Percentiles rank a stretch among this genome's conserved stretches.
These are phyloP conservation scores for Riparia riparia DNA, from an alignment of 2,113 vertebrate species.

Conservation along the genomic window DNA sequence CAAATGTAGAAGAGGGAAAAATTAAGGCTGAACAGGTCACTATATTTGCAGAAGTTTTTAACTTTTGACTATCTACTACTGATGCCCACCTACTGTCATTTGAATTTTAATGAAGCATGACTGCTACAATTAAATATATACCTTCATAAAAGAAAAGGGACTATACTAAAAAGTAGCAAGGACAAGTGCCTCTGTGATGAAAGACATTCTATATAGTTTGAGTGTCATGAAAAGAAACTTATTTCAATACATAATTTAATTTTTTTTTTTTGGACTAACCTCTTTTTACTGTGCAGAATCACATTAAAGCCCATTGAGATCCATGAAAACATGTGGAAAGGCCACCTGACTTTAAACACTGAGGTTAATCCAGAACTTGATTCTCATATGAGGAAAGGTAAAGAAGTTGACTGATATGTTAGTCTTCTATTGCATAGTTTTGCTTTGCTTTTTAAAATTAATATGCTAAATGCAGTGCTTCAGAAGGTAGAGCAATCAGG, in stretches of 20 bases:
- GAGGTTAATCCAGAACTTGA: neutral
- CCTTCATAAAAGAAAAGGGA: neutral
- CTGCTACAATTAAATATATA: neutral
- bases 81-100: neutral
- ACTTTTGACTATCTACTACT: neutral
- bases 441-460: neutral
- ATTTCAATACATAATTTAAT: neutral
- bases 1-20: neutral
- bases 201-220: neutral
- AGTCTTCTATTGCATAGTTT: neutral
- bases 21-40: neutral
- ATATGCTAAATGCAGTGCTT: neutral
- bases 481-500: neutral
- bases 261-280: neutral
- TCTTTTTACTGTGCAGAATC: neutral
- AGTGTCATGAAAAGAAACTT: neutral
- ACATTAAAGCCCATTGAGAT: neutral
- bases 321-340: neutral
- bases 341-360: neutral
- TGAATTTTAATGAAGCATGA: neutral
- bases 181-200: neutral
- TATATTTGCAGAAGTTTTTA: neutral
- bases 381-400: neutral
- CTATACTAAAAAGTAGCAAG: neutral
- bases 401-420: neutral